Base-by-base conservation (phyloP, 2,113 vertebrate genomes). In the Eulemur rufifrons region DNA sequence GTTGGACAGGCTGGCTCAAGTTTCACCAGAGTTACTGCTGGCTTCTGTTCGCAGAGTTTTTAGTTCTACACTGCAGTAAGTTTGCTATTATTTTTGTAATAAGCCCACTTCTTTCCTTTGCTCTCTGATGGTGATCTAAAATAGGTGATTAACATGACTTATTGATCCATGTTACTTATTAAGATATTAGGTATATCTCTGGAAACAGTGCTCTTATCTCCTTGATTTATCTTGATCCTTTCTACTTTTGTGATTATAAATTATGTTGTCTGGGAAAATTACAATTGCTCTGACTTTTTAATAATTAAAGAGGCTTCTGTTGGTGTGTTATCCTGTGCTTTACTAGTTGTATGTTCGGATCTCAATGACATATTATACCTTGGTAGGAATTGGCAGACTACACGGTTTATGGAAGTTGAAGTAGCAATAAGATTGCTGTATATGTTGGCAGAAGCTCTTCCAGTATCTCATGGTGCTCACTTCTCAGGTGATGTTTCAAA, bases 391-490 rank as follows among this genome's bases (percentile, higher is more conserved):
- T 99, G 99, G 99, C 99, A 99, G 98, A 98, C 99, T 0, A 98
- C 99, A 0, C 93, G 98, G 9, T 99, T 99, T 98, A 99, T 99
- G 99, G 99, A 99, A 98, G 99, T 99, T 94, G 99, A 99, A 98
- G 99, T 99, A 88, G 99, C 99, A 76, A 99, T 99, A 98, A 97
- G 99, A 86, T 98, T 99, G 98, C 98, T 99, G 42, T 99, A 99
- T 98, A 99, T 99, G 99, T 98, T 99, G 97, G 99, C 99, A 8
- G 99, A 99, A 97, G 99, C 99, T 23, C 99, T 99, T 98, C 99
- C 99, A 2, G 99, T 99, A 2, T 99, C 99, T 32, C 99, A 99
- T 69, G 99, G 99, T 61, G 99, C 99, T 59, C 99, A 99, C 90
- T 99, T 99, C 98, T 99, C 99, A 42, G 99, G 99, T 84, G 99